Conservation (phyloP, 2,888 invertebrate species). For the Plemyria rubiginata region DNA sequence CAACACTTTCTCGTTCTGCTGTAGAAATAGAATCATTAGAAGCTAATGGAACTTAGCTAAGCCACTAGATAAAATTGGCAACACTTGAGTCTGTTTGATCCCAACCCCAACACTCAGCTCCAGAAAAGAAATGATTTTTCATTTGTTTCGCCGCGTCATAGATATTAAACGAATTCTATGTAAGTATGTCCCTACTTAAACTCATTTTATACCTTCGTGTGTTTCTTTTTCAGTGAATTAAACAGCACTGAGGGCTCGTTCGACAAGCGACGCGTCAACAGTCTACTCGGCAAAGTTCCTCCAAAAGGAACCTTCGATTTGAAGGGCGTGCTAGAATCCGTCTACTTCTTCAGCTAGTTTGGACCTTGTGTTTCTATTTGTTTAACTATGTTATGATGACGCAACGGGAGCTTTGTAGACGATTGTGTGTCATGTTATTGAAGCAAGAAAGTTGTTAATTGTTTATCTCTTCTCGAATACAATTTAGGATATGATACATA, state of each 20-base stretch:
- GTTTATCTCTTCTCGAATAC: constrained; percentile 1
- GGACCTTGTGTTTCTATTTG: constrained; percentile 27
- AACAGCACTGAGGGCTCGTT: constrained; percentile 81
- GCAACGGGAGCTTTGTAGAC: constrained; percentile 10
- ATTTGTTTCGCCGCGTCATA: too few species aligned
- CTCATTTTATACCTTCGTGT: neutral
- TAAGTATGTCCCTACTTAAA: neutral
- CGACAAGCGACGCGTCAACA: constrained; percentile 87
- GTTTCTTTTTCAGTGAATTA: constrained; percentile 61
- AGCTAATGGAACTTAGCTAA: too few species aligned
- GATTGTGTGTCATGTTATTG: constrained; percentile 40
- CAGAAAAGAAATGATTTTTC: too few species aligned
- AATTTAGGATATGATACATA: constrained; percentile 1
- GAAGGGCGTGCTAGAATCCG: constrained; percentile 89
- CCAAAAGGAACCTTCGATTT: constrained; percentile 91
- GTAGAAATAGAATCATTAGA: too few species aligned
- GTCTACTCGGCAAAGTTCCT: constrained; percentile 87
- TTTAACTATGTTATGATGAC: constrained; percentile 12
- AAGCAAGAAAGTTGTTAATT: neutral
- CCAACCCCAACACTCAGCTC: too few species aligned
- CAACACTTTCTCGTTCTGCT: too few species aligned
- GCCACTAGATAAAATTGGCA: too few species aligned
- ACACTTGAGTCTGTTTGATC: too few species aligned
- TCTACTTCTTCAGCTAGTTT: constrained; percentile 93
- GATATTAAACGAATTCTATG: too few species aligned